These are phyloP conservation scores for Phania funesta DNA, from an alignment of 2,888 invertebrate species.

Conservation along the genomic window DNA sequence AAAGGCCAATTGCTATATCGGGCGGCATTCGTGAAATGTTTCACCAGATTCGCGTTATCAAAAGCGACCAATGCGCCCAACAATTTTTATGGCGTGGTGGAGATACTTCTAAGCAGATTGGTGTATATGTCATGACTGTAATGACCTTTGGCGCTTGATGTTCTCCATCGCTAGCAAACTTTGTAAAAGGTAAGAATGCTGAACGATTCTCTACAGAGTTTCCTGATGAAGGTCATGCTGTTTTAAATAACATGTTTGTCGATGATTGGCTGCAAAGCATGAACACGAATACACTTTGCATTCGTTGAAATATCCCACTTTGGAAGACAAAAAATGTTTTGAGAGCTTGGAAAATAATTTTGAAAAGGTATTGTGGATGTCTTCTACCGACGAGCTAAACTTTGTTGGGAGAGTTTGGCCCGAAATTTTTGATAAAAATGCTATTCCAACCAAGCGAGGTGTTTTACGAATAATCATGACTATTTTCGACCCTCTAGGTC, in stretches of 20 bases:
- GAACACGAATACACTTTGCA: background rate
- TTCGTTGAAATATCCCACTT: background rate
- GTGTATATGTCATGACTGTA: no score
- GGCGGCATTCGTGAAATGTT: no score
- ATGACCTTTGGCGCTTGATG: no score
- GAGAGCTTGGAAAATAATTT: background rate
- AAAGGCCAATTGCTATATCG: no score
- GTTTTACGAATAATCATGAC: background rate
- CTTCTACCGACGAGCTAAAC: background rate
- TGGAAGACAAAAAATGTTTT: background rate
- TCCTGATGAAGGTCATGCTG: conserved; percentile 26
- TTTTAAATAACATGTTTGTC: conserved; percentile 43
- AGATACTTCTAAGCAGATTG: no score
- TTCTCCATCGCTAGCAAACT: conserved; percentile 49
- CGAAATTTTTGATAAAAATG: background rate
- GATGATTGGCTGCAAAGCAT: conserved; percentile 56
- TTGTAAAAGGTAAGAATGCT: conserved; percentile 53
- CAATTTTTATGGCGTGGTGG: no score
- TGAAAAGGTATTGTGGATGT: background rate
- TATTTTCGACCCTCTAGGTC: background rate
- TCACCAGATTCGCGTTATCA: no score
- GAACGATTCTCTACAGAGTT: conserved; percentile 7
- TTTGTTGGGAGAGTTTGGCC: background rate
- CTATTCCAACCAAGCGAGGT: background rate
- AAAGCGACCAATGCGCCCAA: no score